Evolutionary conservation across 2,888 invertebrate genomes (phyloP), one percentile per base, ranked within the genome.

Genomic region (Eristalinus sepulchralis): DNA sequence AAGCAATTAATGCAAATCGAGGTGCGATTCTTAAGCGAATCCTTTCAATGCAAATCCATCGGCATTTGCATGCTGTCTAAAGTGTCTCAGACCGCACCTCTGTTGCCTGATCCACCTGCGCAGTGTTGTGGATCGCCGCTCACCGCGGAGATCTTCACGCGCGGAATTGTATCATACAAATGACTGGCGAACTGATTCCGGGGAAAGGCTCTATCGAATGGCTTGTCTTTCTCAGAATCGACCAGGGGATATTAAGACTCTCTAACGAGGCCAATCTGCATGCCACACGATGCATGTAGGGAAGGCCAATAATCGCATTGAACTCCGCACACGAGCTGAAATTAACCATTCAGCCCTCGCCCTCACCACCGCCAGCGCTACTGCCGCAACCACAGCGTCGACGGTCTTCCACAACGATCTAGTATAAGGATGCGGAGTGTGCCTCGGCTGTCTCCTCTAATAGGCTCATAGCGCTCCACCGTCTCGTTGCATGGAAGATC

Each of bases 221-320:
- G 83, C 70, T 70, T 59, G 70, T 78, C 73, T 85, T 76, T 70
- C 27, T 75, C 34, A 13, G 70, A 71, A 80, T 62, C 73, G 47
- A 59, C 66, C 13, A 66, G 63, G 5, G 20, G 13, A 62, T 81
- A 68, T 81, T 76, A 81, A 72, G 63, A 73, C 62, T 71, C 62
- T 79, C 67, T 83, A 86, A 86, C 86, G 86, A 86, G 86, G 86
- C 83, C 86, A 83, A 86, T 83, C 83, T 86, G 83, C 86, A 86
- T 82, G 85, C 82, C 81, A 81, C 17, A 62, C 62, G 57, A 57
- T 64, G 67, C 81, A 85, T 78, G 68, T 71, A 62, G 55, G 62
- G 82, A 66, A 86, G 78, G 79, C 86, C 86, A 83, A 83, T 86
- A 86, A 86, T 86, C 83, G 78, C 78, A 86, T 86, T 86, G 86